These are phyloP conservation scores for Nephila pilipes DNA, from an alignment of 1,140 invertebrate species.

Conservation along the genomic window DNA sequence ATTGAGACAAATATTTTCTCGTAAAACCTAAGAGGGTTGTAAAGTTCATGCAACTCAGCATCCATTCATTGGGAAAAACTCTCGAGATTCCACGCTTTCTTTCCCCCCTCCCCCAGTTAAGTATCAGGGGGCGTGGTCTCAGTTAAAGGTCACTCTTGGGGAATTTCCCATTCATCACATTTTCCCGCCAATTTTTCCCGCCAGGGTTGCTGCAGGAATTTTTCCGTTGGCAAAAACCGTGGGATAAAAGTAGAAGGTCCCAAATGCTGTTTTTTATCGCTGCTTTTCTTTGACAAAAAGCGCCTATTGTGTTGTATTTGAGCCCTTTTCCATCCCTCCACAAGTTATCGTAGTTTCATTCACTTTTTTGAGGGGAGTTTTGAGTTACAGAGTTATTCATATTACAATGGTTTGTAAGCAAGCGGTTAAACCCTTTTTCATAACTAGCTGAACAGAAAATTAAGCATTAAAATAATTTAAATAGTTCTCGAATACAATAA, in stretches of 20 bases:
- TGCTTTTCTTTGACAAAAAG: background rate
- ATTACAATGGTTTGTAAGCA: no score
- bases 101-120: background rate
- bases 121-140: slow-evolving; percentile 40
- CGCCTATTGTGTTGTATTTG: background rate
- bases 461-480: no score
- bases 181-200: slow-evolving; percentile 40
- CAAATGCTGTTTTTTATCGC: slow-evolving; percentile 17
- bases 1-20: slow-evolving; percentile 56
- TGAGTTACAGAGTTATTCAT: no score
- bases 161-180: slow-evolving; percentile 68
- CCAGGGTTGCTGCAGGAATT: background rate
- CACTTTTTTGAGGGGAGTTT: no score
- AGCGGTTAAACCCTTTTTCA: no score
- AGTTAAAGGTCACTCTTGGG: slow-evolving; percentile 60
- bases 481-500: no score
- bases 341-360: background rate
- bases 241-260: background rate
- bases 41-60: background rate
- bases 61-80: background rate
- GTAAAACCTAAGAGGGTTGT: background rate
- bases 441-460: no score
- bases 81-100: background rate
- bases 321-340: background rate
- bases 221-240: background rate